A percentile compares a stretch with the other conserved stretches of the same genome.
phyloP scores from a whole-genome alignment of 2,797 vertebrate genomes.

The Lophotriccus pileatus region DNA sequence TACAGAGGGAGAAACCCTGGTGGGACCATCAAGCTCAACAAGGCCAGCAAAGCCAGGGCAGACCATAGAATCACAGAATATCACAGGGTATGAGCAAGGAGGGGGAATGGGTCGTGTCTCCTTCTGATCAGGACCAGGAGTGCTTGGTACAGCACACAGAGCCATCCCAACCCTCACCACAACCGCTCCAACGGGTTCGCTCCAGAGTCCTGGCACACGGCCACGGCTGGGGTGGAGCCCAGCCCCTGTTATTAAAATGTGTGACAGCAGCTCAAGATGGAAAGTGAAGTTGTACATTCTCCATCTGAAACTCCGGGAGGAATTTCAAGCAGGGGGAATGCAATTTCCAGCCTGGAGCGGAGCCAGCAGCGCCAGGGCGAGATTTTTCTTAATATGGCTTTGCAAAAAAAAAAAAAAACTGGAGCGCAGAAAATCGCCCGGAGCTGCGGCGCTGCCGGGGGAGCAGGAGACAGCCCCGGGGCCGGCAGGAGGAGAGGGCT shows the following conservation, averaged over 20 bases:
- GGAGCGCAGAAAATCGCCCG: not conserved
- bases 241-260: constrained; percentile 55
- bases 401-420: too few species aligned
- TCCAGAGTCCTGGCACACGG: not conserved
- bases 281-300: constrained; percentile 60
- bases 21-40: not conserved
- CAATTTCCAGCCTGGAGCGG: constrained; percentile 62
- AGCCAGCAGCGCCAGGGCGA: constrained; percentile 55
- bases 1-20: not conserved
- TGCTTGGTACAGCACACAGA: not conserved
- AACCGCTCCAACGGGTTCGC: not conserved
- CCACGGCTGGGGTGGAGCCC: constrained; percentile 47
- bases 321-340: constrained; percentile 63
- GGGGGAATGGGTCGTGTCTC: accelerated
- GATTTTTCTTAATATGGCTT: constrained; percentile 59
- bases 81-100: accelerated
- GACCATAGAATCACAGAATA: not conserved
- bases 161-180: not conserved
- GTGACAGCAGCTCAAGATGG: constrained; percentile 49
- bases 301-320: constrained; percentile 55
- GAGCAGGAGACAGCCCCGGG: not conserved
- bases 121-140: accelerated
- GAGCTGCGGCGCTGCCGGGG: not conserved
- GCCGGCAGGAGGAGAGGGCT: not conserved
- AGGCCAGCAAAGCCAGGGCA: not conserved